A percentile compares a stretch with the other conserved stretches of the same genome.
These are phyloP conservation scores for Dromius quadrimaculatus DNA, from an alignment of 2,888 invertebrate species.

Conservation along the genomic window DNA sequence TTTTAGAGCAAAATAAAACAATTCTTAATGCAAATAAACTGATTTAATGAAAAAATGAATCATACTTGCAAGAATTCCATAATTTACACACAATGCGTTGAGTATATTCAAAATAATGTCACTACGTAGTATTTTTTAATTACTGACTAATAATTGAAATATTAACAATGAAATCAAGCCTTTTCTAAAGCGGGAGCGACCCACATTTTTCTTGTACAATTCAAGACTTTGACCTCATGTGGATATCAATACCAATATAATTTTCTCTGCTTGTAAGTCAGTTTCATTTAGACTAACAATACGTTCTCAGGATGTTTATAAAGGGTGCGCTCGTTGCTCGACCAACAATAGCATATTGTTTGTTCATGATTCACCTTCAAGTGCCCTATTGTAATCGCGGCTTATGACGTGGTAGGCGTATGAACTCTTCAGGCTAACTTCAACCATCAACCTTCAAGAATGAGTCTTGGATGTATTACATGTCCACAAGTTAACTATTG, in stretches of 20 bases:
- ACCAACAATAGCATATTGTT: constrained; percentile 38
- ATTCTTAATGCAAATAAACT: no score
- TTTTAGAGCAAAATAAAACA: no score
- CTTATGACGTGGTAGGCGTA: constrained; percentile 23
- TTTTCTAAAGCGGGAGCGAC: no score
- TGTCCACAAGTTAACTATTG: no score
- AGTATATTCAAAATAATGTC: no score
- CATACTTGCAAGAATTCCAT: no score
- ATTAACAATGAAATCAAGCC: no score
- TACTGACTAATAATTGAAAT: no score
- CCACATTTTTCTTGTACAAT: not conserved
- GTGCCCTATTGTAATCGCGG: constrained; percentile 34
- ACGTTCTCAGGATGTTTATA: constrained; percentile 35
- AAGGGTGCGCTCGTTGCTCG: constrained; percentile 25
- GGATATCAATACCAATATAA: not conserved
- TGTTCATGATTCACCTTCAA: constrained; percentile 40
- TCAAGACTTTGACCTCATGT: constrained; percentile 15
- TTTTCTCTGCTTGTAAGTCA: constrained; percentile 20
- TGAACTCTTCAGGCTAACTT: constrained; percentile 20
- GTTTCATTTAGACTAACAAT: constrained; percentile 14
- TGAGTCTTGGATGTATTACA: no score
- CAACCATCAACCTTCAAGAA: not conserved
- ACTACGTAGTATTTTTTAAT: no score
- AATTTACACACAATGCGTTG: no score
- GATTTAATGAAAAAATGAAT: no score